Conservation (phyloP, 2,888 invertebrate genomes). For the Lasioglossum morio region DNA sequence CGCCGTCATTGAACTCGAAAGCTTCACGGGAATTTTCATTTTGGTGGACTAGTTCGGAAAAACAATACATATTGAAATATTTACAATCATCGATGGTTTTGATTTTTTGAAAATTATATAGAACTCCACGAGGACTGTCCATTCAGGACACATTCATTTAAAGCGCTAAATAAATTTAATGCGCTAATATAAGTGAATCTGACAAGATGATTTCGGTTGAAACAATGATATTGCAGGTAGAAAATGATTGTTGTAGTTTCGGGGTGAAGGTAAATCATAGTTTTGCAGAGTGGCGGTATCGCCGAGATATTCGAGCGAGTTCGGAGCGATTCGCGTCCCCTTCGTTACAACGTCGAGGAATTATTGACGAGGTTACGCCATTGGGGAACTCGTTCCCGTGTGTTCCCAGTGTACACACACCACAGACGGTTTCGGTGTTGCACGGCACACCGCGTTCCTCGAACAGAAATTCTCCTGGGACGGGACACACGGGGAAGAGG, state of each 20-base stretch:
- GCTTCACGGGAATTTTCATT: not conserved
- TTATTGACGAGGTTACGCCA: slow-evolving; percentile 58
- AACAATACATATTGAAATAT: not conserved
- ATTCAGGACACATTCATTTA: no score
- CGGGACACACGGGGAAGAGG: slow-evolving; percentile 69
- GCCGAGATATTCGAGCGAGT: not conserved
- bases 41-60: not conserved
- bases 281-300: not conserved
- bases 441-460: slow-evolving; percentile 62
- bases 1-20: not conserved
- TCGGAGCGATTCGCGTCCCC: not conserved
- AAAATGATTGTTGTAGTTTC: not conserved
- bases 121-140: not conserved
- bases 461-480: slow-evolving; percentile 74
- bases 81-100: not conserved
- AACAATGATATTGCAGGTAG: not conserved
- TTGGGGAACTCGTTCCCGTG: slow-evolving; percentile 47
- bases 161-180: no score
- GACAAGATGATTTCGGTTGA: not conserved
- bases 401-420: slow-evolving; percentile 46
- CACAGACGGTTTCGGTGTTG: slow-evolving; percentile 58
- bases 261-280: not conserved
- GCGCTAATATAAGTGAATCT: not conserved
- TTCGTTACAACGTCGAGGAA: not conserved
- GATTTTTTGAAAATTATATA: not conserved